Conservation (phyloP, 2,888 invertebrate genomes). For the Gymnosoma rotundatum region DNA sequence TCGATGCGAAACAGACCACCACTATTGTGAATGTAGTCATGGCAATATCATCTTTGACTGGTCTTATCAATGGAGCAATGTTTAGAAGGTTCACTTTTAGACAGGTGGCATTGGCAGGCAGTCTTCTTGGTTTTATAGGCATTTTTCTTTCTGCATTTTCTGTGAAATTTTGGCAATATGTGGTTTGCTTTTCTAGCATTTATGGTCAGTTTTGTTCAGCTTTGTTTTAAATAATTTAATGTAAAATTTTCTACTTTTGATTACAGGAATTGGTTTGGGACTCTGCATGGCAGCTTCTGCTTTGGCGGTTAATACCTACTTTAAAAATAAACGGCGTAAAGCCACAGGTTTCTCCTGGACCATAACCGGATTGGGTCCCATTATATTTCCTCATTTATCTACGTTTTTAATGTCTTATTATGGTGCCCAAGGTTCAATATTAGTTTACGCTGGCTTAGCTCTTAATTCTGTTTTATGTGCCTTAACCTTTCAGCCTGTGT, state of each 20-base stretch:
- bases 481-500: constrained; percentile 88
- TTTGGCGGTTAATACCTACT: constrained; percentile 89
- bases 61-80: constrained; percentile 87
- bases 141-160: constrained; percentile 85
- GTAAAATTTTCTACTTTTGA: neutral
- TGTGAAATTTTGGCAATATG: constrained; percentile 85
- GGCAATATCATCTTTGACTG: constrained; percentile 84
- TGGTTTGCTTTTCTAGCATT: constrained; percentile 86
- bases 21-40: constrained; percentile 88
- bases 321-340: constrained; percentile 86
- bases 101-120: constrained; percentile 86
- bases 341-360: constrained; percentile 90
- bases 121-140: constrained; percentile 84
- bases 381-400: constrained; percentile 88
- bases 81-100: constrained; percentile 87
- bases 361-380: constrained; percentile 88
- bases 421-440: constrained; percentile 86
- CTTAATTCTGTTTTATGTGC: constrained; percentile 87
- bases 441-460: constrained; percentile 87
- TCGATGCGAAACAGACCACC: constrained; percentile 86
- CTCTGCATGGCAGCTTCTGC: constrained; percentile 87
- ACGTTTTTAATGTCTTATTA: constrained; percentile 85
- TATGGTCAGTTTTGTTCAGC: constrained; percentile 84
- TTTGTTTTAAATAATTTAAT: too few relatives aligned
- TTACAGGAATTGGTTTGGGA: constrained; percentile 83